A percentile compares a stretch with the other conserved stretches of the same genome.
Evolutionary conservation across 2,888 invertebrate genomes (phyloP).

Genomic region (Eupithecia subumbrata): DNA sequence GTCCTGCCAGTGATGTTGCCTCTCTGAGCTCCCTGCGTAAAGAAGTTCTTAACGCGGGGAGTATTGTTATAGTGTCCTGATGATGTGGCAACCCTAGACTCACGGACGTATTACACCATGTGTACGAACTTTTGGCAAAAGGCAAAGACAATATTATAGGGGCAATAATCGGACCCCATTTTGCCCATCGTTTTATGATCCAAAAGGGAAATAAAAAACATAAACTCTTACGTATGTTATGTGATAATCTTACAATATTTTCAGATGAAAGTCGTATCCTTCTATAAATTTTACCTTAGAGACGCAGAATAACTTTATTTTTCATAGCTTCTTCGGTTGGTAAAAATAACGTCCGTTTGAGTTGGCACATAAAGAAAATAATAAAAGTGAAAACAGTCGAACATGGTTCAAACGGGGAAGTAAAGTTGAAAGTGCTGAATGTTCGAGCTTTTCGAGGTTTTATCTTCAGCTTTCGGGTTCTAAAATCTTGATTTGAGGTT

Average conservation of each 20-base stretch:
- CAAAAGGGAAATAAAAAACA: conserved; percentile 17
- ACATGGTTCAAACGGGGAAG: background rate
- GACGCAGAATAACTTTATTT: background rate
- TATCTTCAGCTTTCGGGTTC: conserved; percentile 4
- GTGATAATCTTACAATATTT: background rate
- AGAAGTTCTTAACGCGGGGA: too few species aligned
- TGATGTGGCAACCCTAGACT: too few species aligned
- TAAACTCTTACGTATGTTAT: background rate
- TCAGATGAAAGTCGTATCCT: background rate
- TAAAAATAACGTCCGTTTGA: background rate
- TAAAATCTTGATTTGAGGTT: conserved; percentile 1
- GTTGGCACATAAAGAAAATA: background rate
- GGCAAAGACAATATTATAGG: too few species aligned
- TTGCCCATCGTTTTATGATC: conserved; percentile 11
- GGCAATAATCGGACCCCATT: background rate
- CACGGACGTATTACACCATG: too few species aligned
- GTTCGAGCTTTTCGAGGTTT: background rate
- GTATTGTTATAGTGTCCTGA: too few species aligned
- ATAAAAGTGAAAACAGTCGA: background rate
- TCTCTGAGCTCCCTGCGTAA: too few species aligned
- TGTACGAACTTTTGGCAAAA: too few species aligned
- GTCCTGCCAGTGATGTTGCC: too few species aligned
- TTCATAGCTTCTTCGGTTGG: background rate
- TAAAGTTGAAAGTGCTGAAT: background rate
- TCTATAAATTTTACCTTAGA: conserved; percentile 3